Base-by-base conservation (phyloP, 2,113 vertebrate genomes). In the Hydrolagus affinis region DNA sequence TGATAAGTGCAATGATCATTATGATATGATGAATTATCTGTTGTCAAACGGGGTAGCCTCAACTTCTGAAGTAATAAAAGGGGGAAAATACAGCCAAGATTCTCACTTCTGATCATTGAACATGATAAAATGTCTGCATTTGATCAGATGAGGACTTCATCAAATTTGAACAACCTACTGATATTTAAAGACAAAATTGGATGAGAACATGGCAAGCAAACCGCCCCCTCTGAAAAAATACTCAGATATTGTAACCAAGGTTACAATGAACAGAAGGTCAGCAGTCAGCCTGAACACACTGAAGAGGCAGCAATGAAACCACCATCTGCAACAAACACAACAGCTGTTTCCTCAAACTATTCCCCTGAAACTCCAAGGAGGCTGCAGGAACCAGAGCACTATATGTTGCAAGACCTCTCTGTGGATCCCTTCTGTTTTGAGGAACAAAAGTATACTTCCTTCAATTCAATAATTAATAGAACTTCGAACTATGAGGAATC, bases 331-430 rank as follows among this genome's bases (percentile, higher is more conserved):
- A 83, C 25, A 19, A 30, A 15, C 8, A 32, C 78, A 83, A 30
- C 78, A 83, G 62, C 78, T 83, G 78, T 4, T 83, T 83, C 78
- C 78, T 83, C 23, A 83, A 83, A 83, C 15, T 68, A 83, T 66
- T 64, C 60, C 74, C 62, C 78, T 15, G 17, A 28, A 32, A 83
- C 15, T 17, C 60, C 60, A 17, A 83, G 78, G 66, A 80, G 78
- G 60, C 78, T 68, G 60, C 60, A 83, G 17, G 25, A 66, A 32
- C 32, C 25, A 15, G 60, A 64, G 78, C 21, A 83, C 25, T 32
- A 3, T 28, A 7, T 75, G 73, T 75, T 75, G 14, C 25, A 66
- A 83, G 30, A 14, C 28, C 17, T 83, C 60, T 83, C 60, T 32
- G 62, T 62, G 32, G 32, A 59, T 66, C 23, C 62, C 60, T 64